These are phyloP conservation scores for Metridium senile DNA, from an alignment of 92 coral and sea anemone species.

Conservation along the genomic window DNA sequence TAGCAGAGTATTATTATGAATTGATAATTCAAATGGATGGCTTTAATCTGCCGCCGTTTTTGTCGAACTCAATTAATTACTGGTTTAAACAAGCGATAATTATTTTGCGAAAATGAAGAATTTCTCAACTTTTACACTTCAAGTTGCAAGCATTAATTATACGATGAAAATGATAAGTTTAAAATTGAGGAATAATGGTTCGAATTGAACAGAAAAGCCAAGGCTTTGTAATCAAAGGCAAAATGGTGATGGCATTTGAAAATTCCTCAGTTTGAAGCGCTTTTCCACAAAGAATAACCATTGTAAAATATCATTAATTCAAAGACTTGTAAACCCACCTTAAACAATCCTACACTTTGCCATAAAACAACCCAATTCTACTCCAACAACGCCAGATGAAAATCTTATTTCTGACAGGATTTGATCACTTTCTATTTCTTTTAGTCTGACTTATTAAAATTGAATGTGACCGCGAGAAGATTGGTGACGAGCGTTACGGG, in stretches of 20 bases:
- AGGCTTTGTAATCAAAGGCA: background rate
- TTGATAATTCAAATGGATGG: no score
- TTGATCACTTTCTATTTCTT: conserved; percentile 30
- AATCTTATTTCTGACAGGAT: conserved; percentile 23
- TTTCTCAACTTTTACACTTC: no score
- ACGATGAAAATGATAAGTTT: no score
- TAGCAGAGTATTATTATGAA: no score
- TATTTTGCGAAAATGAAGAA: no score
- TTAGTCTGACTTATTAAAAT: conserved; percentile 39
- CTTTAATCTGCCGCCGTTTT: no score
- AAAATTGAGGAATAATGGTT: no score
- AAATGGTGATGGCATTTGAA: background rate
- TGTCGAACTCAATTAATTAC: no score
- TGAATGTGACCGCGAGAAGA: conserved; percentile 20
- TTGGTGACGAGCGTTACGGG: conserved; percentile 40
- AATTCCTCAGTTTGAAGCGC: no score
- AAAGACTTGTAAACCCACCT: conserved; percentile 15
- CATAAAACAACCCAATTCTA: background rate
- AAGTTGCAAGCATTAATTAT: no score
- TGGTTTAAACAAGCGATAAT: no score
- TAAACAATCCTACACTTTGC: background rate
- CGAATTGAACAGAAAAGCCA: no score
- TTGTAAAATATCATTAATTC: background rate
- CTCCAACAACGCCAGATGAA: background rate
- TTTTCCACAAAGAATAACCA: background rate